Percentiles rank a stretch among this genome's conserved stretches.
Conservation (phyloP, 2,113 vertebrate species). For the Myotis yumanensis region DNA sequence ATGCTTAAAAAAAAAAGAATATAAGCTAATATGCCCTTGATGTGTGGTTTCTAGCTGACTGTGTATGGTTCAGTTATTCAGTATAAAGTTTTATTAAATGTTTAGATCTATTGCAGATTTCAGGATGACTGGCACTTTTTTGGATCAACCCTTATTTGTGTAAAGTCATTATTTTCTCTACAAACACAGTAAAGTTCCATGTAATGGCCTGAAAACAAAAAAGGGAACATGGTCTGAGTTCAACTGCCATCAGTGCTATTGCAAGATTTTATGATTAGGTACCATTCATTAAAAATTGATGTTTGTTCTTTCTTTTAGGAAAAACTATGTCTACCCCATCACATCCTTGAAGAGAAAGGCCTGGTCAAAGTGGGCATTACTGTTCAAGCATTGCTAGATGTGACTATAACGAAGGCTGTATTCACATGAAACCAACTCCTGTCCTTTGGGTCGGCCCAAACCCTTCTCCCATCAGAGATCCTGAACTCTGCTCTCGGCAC, state of each 20-base stretch:
- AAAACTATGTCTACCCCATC: conserved; percentile 96
- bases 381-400: conserved; percentile 93
- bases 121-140: neutral
- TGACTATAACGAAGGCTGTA: conserved; percentile 84
- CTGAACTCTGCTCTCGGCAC: conserved; percentile 41
- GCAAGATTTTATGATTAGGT: neutral
- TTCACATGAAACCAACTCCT: conserved; percentile 85
- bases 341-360: conserved; percentile 97
- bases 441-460: conserved; percentile 63
- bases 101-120: neutral
- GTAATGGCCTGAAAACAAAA: neutral
- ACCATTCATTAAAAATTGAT: conserved; percentile 36
- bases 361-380: conserved; percentile 93
- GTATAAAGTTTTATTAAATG: neutral
- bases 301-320: conserved; percentile 87
- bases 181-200: neutral
- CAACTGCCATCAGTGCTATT: neutral
- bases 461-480: conserved; percentile 20
- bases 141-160: neutral
- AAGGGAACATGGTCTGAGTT: neutral
- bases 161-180: conserved; percentile 2
- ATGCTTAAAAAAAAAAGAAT: neutral
- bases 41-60: neutral
- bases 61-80: neutral
- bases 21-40: neutral